These are phyloP conservation scores for Apodemia zela DNA, from an alignment of 2,888 invertebrate species.

Conservation along the genomic window DNA sequence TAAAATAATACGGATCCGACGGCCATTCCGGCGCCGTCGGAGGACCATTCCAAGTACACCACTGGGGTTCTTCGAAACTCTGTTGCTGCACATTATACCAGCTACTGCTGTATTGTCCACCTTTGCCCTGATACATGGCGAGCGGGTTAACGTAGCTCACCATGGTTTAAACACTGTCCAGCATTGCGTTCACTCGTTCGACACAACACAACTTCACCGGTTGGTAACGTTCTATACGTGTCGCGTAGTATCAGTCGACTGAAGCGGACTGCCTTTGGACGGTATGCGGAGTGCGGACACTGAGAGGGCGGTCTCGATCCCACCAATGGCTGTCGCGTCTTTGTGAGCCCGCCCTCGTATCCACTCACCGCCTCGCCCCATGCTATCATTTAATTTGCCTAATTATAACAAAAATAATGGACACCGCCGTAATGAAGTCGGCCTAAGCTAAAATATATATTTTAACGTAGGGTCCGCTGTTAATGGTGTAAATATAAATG, in stretches of 20 bases:
- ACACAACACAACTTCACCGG: slow-evolving; percentile 56
- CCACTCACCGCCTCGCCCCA: slow-evolving; percentile 34
- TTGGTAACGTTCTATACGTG: slow-evolving; percentile 43
- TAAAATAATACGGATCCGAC: slow-evolving; percentile 70
- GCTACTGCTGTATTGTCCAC: slow-evolving; percentile 69
- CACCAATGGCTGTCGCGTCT: slow-evolving; percentile 49
- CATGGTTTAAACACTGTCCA: slow-evolving; percentile 81
- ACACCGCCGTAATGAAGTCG: slow-evolving; percentile 54
- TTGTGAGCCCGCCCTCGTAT: slow-evolving; percentile 33
- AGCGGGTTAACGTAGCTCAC: slow-evolving; percentile 87
- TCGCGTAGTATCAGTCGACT: slow-evolving; percentile 60
- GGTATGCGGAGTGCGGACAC: slow-evolving; percentile 30
- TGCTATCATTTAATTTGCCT: slow-evolving; percentile 66
- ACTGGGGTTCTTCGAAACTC: slow-evolving; percentile 80
- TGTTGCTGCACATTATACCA: slow-evolving; percentile 77
- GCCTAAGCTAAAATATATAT: slow-evolving; percentile 33
- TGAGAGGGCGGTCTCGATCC: slow-evolving; percentile 41
- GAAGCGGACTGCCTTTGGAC: slow-evolving; percentile 37
- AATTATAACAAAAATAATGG: slow-evolving; percentile 73
- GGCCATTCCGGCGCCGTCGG: slow-evolving; percentile 72
- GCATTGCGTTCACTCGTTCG: slow-evolving; percentile 71
- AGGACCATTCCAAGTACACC: slow-evolving; percentile 77
- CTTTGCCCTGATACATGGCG: slow-evolving; percentile 85
- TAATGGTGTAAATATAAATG: slow-evolving; percentile 6
- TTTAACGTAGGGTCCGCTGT: slow-evolving; percentile 19